Base-by-base conservation (phyloP, 1,140 invertebrate genomes). In the Lordiphosa collinella region DNA sequence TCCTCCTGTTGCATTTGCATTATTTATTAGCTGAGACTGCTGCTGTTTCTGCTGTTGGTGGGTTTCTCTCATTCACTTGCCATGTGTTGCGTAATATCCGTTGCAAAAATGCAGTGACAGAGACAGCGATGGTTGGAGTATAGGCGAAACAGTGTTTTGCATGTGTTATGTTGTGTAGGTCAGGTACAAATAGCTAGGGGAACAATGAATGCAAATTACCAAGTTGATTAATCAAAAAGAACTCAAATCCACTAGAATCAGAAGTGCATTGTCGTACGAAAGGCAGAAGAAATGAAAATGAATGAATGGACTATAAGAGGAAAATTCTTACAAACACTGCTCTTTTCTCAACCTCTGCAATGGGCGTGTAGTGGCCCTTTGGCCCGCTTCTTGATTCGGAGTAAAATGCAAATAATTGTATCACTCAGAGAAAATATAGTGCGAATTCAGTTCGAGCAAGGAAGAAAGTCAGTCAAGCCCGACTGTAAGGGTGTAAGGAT, bases 21-120 rank as follows among this genome's bases (percentile, higher is more conserved):
- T 80, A 84, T 80, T 80, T 80, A 76, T 82, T 80, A 82, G 65
- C 75, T 58, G 70, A 56, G 59, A 79, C 16, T 13, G 12, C 16
- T 51, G 11, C n/a, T 13, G 11, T 18, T 51, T 37, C 60, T 65
- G 50, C 41, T 37, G 56, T 52, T 29, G 16, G 16, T 66, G 59
- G 56, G 38, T 58, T 75, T 22, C 41, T 29, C 38, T 73, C 49
- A 71, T 82, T 53, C 71, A 82, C 63, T 71, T 80, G 82, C 57
- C 71, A 76, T 76, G 40, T 63, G 76, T 80, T 80, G 62, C 78
- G 67, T 76, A 80, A 80, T 82, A 76, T 82, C 76, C 76, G 66
- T 60, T 58, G 41, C 57, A 38, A 29, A 37, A 36, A 16, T 32
- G 29, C 38, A 8, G 34, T 12, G 29, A 51, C 25, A 37, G 44